Evolutionary conservation across 2,113 vertebrate species (phyloP), one percentile per base, ranked within the genome.

Genomic region (Syngnathus scovelli): DNA sequence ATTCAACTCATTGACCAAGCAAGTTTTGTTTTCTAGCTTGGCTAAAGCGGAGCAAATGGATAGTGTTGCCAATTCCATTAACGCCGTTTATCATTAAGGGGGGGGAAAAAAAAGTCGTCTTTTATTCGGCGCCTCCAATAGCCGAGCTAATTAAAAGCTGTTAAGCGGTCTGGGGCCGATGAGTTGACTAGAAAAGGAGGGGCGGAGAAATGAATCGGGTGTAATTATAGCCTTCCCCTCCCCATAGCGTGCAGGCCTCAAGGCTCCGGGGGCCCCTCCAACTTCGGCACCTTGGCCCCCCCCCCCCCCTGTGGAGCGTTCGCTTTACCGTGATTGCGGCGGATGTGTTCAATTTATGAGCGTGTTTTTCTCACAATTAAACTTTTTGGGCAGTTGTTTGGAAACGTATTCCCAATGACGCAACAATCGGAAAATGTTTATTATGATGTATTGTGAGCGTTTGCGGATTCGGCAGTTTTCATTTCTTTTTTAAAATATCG

Each of bases 91-190:
- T 54, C 27, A 56, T 59, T 68, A 76, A 0, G 62, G 62, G 69
- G 64, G 83, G 78, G 55, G 81, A 75, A 74, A 83, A 83, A 52
- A 79, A 69, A 43, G 67, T 58, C 61, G 23, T 63, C 70, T 83
- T 84, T 74, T 79, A 68, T 51, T 75, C 67, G 61, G 27, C 39
- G 64, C 49, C 36, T 67, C 36, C 59, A 68, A 74, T 83, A 67
- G 49, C 67, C 66, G 39, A 69, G 72, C 78, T 88, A 89, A 90
- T 91, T 88, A 89, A 89, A 87, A 88, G 86, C 83, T 83, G 87
- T 90, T 88, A 86, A 79, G 80, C 39, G 82, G 86, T 79, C 87
- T 87, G 85, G 84, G 83, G 75, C 78, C 84, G 90, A 75, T 70
- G 74, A 87, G 87, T 84, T 88, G 75, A 56, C 64, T 49, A 64